These are phyloP conservation scores for Solenopsis invicta DNA, from an alignment of 1,140 invertebrate genomes.

Conservation along the genomic window DNA sequence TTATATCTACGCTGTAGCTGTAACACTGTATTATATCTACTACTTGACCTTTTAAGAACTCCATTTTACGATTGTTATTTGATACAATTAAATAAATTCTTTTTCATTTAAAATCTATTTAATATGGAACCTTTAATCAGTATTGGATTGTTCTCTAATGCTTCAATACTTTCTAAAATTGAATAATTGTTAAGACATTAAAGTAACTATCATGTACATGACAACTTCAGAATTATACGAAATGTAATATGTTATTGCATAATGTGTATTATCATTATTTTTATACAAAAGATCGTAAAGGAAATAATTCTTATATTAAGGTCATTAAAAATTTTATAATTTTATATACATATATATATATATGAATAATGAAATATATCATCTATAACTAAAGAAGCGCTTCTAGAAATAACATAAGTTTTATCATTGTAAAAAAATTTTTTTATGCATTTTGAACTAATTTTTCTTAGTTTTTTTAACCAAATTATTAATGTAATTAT, in stretches of 20 bases:
- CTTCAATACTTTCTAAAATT: constrained; percentile 13
- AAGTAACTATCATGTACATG: constrained; percentile 15
- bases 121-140: constrained; percentile 24
- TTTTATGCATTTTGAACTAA: neutral
- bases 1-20: neutral
- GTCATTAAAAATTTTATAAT: neutral
- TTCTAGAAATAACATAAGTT: constrained; percentile 47
- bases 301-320: constrained; percentile 7
- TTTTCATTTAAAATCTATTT: neutral
- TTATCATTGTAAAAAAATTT: constrained; percentile 27
- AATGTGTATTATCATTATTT: constrained; percentile 1
- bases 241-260: neutral
- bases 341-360: neutral
- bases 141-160: constrained; percentile 2
- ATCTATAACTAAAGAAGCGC: constrained; percentile 9
- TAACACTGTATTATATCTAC: constrained; percentile 26
- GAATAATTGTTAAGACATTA: constrained; percentile 28
- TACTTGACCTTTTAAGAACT: constrained; percentile 29
- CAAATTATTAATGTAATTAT: constrained; percentile 23
- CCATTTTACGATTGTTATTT: constrained; percentile 27
- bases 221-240: constrained; percentile 24
- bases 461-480: neutral
- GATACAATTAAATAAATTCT: neutral
- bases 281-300: constrained; percentile 35
- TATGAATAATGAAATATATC: neutral